A percentile compares a stretch with the other conserved stretches of the same genome.
Evolutionary conservation across 2,113 vertebrate species (phyloP).

Genomic region (Mirza zaza): DNA sequence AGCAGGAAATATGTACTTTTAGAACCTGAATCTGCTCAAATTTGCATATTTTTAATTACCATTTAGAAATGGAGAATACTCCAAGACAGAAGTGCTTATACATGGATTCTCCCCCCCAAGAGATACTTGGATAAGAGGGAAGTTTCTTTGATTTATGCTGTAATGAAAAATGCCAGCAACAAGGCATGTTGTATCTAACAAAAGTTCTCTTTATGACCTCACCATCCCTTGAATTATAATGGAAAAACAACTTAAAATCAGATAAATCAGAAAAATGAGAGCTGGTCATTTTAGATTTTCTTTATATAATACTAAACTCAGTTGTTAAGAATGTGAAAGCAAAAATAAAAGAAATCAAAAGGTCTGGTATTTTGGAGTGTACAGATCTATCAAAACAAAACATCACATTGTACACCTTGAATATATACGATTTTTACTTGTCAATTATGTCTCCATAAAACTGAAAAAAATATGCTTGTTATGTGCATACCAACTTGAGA

Average conservation of each 20-base stretch:
- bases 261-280: background rate
- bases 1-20: conserved; percentile 22
- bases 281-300: background rate
- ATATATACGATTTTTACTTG: background rate
- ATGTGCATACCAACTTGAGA: background rate
- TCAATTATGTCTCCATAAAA: background rate
- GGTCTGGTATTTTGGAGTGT: background rate
- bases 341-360: background rate
- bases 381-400: background rate
- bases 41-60: background rate
- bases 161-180: background rate
- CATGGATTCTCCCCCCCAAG: background rate
- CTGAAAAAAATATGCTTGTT: background rate
- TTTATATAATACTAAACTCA: conserved; percentile 1
- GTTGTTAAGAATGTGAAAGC: conserved; percentile 10
- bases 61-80: background rate
- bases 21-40: conserved; percentile 22
- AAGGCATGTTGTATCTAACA: background rate
- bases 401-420: background rate
- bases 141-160: background rate
- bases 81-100: background rate
- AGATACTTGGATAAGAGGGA: background rate
- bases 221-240: background rate
- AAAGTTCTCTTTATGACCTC: background rate
- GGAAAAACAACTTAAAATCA: conserved; percentile 34